phyloP scores from a whole-genome alignment of 2,113 vertebrate genomes.

The Podilymbus podiceps region DNA sequence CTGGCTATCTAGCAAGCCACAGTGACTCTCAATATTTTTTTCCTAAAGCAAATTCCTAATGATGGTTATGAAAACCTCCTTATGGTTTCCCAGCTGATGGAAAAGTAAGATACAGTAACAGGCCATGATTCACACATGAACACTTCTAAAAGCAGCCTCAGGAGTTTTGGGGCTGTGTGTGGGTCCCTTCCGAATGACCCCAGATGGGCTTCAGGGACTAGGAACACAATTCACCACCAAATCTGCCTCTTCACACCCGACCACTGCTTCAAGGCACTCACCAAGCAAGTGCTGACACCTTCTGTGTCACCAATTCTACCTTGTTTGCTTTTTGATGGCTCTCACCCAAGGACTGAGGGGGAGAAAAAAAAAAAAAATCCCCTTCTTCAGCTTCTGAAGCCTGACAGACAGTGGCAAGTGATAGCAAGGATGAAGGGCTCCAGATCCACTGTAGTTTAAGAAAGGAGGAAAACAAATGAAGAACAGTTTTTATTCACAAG shows the following conservation, averaged over 20 bases:
- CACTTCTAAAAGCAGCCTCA: background rate
- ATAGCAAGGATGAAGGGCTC: background rate
- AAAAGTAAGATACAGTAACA: background rate
- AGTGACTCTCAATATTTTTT: background rate
- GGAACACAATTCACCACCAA: background rate
- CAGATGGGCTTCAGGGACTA: background rate
- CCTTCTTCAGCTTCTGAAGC: background rate
- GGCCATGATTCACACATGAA: background rate
- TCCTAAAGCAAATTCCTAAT: slow-evolving; percentile 54
- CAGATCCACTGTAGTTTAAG: background rate
- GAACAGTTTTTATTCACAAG: background rate
- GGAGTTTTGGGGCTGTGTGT: background rate
- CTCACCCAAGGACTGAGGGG: background rate
- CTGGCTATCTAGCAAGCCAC: slow-evolving; percentile 35
- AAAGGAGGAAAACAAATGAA: background rate
- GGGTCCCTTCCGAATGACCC: background rate
- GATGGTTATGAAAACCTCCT: slow-evolving; percentile 56
- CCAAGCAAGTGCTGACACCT: background rate
- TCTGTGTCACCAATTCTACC: background rate
- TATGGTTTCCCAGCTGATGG: slow-evolving; percentile 43
- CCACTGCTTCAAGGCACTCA: fast-evolving
- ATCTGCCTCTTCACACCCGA: background rate
- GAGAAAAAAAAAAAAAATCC: background rate
- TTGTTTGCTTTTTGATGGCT: background rate
- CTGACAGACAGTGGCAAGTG: background rate